A percentile compares a stretch with the other conserved stretches of the same genome.
Conservation (phyloP, 1,140 invertebrate genomes). For the Trypoxylus dichotomus region DNA sequence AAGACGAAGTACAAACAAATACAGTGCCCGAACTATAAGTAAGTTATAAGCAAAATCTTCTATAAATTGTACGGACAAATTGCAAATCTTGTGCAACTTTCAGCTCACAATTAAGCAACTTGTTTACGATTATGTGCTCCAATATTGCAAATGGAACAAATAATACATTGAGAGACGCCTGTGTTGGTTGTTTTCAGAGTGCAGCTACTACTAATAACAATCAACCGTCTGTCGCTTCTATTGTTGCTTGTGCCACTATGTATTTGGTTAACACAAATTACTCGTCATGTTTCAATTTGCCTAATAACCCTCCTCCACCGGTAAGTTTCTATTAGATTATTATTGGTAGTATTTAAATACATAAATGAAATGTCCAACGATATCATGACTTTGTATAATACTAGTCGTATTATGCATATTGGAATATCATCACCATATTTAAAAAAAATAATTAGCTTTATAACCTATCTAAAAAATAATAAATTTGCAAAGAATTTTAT, state of each 20-base stretch:
- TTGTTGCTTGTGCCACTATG: slow-evolving; percentile 34
- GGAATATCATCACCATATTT: no score
- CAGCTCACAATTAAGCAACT: slow-evolving; percentile 37
- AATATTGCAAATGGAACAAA: slow-evolving; percentile 36
- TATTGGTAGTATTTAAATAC: no score
- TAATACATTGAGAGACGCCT: slow-evolving; percentile 32
- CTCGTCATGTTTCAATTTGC: slow-evolving; percentile 32
- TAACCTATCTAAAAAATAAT: no score
- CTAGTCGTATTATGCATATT: no score
- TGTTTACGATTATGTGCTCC: slow-evolving; percentile 37
- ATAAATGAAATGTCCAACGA: no score
- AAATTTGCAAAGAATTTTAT: no score
- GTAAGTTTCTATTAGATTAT: not conserved
- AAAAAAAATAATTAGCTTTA: no score
- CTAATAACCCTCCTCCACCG: not conserved
- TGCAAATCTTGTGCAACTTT: not conserved
- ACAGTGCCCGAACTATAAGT: slow-evolving; percentile 12
- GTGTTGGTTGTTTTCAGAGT: slow-evolving; percentile 37
- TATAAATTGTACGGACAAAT: not conserved
- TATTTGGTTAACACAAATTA: slow-evolving; percentile 40
- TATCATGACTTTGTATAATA: no score
- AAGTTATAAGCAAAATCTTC: not conserved
- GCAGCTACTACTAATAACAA: slow-evolving; percentile 38
- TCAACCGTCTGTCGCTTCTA: slow-evolving; percentile 37
- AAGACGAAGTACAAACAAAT: not conserved